Evolutionary conservation across 37 sponge, comb jelly and placozoan genomes (phyloP), one percentile per base, ranked within the genome.

Genomic region (Chondrosia reniformis): DNA sequence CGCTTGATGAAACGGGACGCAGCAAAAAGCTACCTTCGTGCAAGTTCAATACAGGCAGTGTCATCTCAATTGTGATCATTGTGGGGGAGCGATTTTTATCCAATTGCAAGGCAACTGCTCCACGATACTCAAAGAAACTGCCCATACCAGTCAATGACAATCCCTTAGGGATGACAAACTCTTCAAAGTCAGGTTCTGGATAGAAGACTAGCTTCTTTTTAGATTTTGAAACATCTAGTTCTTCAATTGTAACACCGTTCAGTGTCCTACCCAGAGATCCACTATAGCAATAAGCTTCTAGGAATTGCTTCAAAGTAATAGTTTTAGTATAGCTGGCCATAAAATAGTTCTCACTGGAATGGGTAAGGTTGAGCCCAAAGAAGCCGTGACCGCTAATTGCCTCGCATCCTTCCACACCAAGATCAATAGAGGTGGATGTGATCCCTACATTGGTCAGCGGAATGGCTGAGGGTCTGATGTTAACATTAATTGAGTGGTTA

Each of bases 291-390:
- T 43, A 34, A 21, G 41, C 22, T 1, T 39, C 41, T 44, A 69
- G 43, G 42, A 69, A 69, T 0, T 34, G n/a, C 3, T 24, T 31
- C 42, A 69, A 25, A 21, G 22, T 25, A 40, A 69, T 69, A 25
- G n/a, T 24, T 24, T 69, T 44, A 30, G 41, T 21, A 21, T 43
- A 25, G 40, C 44, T 34, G 2, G n/a, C 72, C 72, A 69, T 5
- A 13, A 69, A 21, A 25, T 69, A 69, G 42, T 34, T 37, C 8
- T 44, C 42, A 25, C 41, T 40, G 44, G 32, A 43, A 44, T 69
- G 44, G 8, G 72, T 39, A 44, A 69, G 42, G 72, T 69, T 69
- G 41, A 69, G 40, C 1, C 72, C 72, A 37, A 69, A 69, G 41
- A 69, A 69, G 40, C 37, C 41, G n/a, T 43, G 37, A 24, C 39